Percentiles rank a stretch among this genome's conserved stretches.
Evolutionary conservation across 2,113 vertebrate species (phyloP).

Genomic region (Heptranchias perlo): DNA sequence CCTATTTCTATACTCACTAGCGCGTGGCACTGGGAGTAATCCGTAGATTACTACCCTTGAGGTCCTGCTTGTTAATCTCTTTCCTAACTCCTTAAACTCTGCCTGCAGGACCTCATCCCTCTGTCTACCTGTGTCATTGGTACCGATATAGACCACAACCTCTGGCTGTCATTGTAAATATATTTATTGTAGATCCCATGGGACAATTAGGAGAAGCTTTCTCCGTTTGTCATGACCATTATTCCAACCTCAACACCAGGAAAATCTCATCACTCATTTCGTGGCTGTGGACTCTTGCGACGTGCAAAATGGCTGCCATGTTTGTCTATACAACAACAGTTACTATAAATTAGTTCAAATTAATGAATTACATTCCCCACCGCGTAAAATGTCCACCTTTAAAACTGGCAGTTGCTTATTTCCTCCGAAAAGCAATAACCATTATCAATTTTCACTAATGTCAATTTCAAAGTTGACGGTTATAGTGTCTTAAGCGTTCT

Average conservation of each 20-base stretch:
- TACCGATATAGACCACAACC: too few relatives aligned
- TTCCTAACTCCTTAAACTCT: too few relatives aligned
- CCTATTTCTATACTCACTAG: too few relatives aligned
- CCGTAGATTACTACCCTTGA: too few relatives aligned
- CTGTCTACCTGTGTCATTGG: too few relatives aligned
- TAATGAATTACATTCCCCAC: neutral
- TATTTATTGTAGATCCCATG: neutral
- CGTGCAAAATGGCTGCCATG: neutral
- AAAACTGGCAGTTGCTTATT: neutral
- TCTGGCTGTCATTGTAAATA: neutral
- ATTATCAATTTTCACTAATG: neutral
- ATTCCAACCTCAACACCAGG: neutral
- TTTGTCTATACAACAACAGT: neutral
- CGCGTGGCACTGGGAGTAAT: too few relatives aligned
- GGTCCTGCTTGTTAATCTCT: too few relatives aligned
- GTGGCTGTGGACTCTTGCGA: neutral
- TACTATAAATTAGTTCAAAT: neutral
- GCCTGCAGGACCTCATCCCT: too few relatives aligned
- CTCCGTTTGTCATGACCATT: neutral
- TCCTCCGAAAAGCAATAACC: neutral
- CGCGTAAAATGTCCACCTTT: neutral
- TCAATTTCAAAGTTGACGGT: neutral
- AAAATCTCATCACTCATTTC: neutral
- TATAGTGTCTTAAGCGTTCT: neutral
- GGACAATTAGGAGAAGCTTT: neutral